Evolutionary conservation across 2,113 vertebrate species (phyloP), one percentile per base, ranked within the genome.

Genomic region (Brienomyrus longianalis): DNA sequence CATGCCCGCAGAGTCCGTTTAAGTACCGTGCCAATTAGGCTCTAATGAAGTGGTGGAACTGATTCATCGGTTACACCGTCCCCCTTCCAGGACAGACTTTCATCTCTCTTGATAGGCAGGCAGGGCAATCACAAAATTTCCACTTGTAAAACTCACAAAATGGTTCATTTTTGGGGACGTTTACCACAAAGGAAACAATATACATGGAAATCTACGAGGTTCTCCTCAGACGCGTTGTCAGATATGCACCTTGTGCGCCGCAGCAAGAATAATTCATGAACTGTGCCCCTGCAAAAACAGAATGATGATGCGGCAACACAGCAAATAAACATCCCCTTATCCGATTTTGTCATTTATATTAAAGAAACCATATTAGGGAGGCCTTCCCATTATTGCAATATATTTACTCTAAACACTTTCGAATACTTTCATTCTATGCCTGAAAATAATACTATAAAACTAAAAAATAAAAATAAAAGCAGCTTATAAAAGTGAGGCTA

Each of bases 21-120:
- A 70, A 90, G 84, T 47, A 6, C n/a, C 48, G 27, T 74, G 86
- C 92, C 91, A 91, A 92, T 93, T 93, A 92, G 90, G 83, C 83
- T 74, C 86, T 89, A 92, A 92, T 85, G 89, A 92, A 92, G 92
- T 51, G 66, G 62, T 88, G 77, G 52, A 77, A 90, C 83, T 80
- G 3, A 87, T 88, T 48, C 62, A 70, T 50, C 62, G 2, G 13
- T 80, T 39, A 6, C 27, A 35, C n/a, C 88, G 59, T 89, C 91
- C 86, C 90, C 51, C 91, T 90, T 56, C 87, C 35, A 6, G 54
- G 54, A 70, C 85, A 47, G 86, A 90, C 90, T 90, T 92, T 93
- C 92, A 92, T 92, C 90, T 89, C 80, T 21, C 89, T 70, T 92
- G 92, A 93, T 90, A 91, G 91, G 92, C 91, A 91, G 92, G 92